Percentiles rank a stretch among this genome's conserved stretches.
phyloP scores from a whole-genome alignment of 1,140 invertebrate genomes.

The Drosophila saltans region DNA sequence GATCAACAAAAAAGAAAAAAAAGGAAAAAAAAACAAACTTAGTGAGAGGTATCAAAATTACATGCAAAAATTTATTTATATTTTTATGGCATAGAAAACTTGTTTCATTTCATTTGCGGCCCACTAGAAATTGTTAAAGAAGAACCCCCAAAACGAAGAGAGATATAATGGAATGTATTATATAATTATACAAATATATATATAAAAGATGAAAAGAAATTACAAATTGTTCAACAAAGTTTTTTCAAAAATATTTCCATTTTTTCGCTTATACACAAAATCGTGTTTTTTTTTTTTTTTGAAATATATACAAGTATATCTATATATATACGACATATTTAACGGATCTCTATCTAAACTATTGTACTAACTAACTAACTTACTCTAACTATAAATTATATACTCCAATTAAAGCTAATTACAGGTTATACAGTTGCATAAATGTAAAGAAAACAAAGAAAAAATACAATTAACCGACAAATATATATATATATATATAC shows the following conservation, averaged over 20 bases:
- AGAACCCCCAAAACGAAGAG: neutral
- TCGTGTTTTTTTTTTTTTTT: neutral
- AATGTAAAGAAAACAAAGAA: conserved; percentile 44
- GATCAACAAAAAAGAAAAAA: neutral
- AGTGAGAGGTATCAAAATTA: conserved; percentile 78
- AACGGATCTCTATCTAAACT: conserved; percentile 13
- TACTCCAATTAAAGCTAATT: conserved; percentile 49
- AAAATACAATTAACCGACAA: conserved; percentile 20
- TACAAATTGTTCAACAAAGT: neutral
- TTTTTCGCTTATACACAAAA: conserved; percentile 3
- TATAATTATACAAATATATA: neutral
- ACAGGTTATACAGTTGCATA: conserved; percentile 57
- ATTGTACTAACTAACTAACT: conserved; percentile 30
- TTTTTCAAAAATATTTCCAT: neutral
- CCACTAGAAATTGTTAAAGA: neutral
- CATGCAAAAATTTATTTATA: conserved; percentile 6
- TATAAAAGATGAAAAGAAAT: neutral
- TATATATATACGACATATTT: conserved; percentile 3
- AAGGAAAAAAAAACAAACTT: conserved; percentile 31
- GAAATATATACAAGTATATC: neutral
- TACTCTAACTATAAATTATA: conserved; percentile 20
- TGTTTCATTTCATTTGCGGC: conserved; percentile 11
- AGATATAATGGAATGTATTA: conserved; percentile 2
- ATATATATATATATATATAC: conserved; percentile 32
- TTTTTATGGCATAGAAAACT: neutral